Percentiles rank a stretch among this genome's conserved stretches.
Conservation (phyloP, 2,888 invertebrate genomes). For the Spisula solida region DNA sequence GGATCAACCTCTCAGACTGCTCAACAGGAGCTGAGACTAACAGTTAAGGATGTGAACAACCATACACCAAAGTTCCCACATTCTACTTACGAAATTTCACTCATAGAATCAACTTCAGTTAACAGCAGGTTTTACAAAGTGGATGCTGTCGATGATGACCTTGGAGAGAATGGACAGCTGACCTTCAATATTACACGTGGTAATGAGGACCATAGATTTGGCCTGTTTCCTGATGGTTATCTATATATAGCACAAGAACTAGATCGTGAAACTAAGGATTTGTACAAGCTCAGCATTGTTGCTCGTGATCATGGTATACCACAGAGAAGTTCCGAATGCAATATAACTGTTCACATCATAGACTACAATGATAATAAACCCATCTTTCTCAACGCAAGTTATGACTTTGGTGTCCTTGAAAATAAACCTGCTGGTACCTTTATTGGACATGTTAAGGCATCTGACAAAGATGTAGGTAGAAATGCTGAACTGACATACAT, state of each 20-base stretch:
- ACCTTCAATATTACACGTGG: slow-evolving; percentile 93
- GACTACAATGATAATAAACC: slow-evolving; percentile 87
- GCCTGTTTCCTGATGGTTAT: slow-evolving; percentile 97
- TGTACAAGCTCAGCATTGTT: slow-evolving; percentile 95
- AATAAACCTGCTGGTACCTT: slow-evolving; percentile 76
- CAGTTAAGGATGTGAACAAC: slow-evolving; percentile 96
- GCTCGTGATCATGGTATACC: slow-evolving; percentile 91
- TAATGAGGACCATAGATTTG: slow-evolving; percentile 95
- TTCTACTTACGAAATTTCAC: slow-evolving; percentile 96
- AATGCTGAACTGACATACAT: slow-evolving; percentile 97
- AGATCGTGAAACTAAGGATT: slow-evolving; percentile 96
- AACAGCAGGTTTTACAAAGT: slow-evolving; percentile 91
- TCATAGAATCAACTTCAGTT: slow-evolving; percentile 95
- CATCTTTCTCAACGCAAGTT: slow-evolving; percentile 90
- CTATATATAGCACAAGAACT: slow-evolving; percentile 95
- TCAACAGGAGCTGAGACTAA: slow-evolving; percentile 75
- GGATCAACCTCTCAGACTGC: slow-evolving; percentile 77
- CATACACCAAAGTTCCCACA: slow-evolving; percentile 98
- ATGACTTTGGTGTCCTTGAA: slow-evolving; percentile 82
- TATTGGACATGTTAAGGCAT: slow-evolving; percentile 87
- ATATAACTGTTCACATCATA: slow-evolving; percentile 95
- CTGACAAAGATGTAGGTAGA: slow-evolving; percentile 95
- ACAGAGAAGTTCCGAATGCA: slow-evolving; percentile 91
- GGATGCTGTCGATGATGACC: slow-evolving; percentile 83
- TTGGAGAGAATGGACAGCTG: slow-evolving; percentile 82